Percentiles rank a stretch among this genome's conserved stretches.
These are phyloP conservation scores for Xenus cinereus DNA, from an alignment of 2,113 vertebrate species.

Conservation along the genomic window DNA sequence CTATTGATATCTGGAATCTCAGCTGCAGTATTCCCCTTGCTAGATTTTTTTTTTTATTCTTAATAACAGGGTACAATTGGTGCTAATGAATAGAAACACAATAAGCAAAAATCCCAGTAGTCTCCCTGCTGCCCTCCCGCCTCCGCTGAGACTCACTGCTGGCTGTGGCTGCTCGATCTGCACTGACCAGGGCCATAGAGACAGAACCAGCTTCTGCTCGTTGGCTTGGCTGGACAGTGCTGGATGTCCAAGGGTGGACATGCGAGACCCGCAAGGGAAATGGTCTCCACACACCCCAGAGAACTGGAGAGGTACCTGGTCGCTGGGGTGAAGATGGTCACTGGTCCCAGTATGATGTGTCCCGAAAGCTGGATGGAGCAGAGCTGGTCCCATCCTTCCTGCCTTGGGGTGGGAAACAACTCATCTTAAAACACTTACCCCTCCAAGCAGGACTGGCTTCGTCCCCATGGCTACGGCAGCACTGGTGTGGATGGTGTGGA, in stretches of 20 bases:
- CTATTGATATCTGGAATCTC: not conserved
- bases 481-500: not conserved
- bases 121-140: not conserved
- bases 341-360: not conserved
- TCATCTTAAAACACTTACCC: not conserved
- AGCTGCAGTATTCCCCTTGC: not conserved
- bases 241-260: not conserved
- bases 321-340: not conserved
- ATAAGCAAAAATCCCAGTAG: not conserved
- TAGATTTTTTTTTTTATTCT: not conserved
- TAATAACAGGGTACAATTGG: not conserved
- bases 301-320: not conserved
- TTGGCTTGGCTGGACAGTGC: accelerated
- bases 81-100: not conserved
- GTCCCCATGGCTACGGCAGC: not conserved
- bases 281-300: accelerated
- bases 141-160: not conserved
- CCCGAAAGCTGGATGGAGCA: not conserved
- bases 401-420: not conserved
- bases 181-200: not conserved
- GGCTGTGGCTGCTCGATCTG: not conserved
- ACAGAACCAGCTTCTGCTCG: not conserved
- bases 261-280: accelerated
- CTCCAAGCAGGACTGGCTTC: not conserved
- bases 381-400: not conserved